These are phyloP conservation scores for Euglossa dilemma DNA, from an alignment of 1,140 invertebrate species.

Conservation along the genomic window DNA sequence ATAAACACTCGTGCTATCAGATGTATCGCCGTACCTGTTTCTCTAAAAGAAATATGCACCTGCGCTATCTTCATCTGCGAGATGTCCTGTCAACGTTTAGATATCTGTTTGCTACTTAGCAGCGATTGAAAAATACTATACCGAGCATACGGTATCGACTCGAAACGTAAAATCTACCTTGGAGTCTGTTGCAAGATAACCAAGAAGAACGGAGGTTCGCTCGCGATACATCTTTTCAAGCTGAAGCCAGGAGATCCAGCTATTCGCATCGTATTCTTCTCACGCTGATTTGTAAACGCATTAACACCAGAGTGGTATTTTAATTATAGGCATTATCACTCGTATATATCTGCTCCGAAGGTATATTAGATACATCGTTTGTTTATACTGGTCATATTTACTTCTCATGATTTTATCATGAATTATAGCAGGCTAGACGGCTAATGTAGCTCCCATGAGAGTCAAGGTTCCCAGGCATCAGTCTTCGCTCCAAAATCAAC, in stretches of 20 bases:
- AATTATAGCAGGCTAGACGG: not conserved
- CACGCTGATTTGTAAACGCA: no score
- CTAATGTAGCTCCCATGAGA: no score
- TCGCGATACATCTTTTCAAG: not conserved
- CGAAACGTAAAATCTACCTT: not conserved
- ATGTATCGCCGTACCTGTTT: constrained; percentile 25
- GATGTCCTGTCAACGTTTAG: constrained; percentile 24
- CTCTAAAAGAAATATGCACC: constrained; percentile 31
- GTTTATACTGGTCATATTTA: not conserved
- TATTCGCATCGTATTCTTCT: not conserved
- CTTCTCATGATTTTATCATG: not conserved
- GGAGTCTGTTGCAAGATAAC: no score
- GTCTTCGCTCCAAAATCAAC: no score
- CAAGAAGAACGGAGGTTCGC: not conserved
- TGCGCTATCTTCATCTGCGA: constrained; percentile 36
- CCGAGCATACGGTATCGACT: not conserved
- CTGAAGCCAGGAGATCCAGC: not conserved
- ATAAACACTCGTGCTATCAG: constrained; percentile 38
- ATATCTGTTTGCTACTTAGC: constrained; percentile 16
- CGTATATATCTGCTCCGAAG: no score
- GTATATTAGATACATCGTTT: no score
- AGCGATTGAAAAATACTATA: not conserved
- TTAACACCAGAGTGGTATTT: no score
- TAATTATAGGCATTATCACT: no score
- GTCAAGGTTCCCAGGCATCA: no score